A percentile compares a stretch with the other conserved stretches of the same genome.
Conservation (phyloP, 2,888 invertebrate genomes). For the Dermolepida albohirtum region DNA sequence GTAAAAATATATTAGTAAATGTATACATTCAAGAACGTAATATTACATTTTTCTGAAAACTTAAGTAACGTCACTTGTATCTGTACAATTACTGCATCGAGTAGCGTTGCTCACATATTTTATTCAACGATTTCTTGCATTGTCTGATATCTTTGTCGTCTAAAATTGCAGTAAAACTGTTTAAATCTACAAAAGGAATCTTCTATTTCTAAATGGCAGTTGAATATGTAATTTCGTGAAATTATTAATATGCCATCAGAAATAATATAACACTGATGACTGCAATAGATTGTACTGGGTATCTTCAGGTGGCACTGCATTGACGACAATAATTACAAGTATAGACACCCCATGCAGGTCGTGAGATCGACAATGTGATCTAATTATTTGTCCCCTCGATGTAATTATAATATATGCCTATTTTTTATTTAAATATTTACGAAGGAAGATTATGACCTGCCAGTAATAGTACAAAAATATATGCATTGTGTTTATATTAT, state of each 20-base stretch:
- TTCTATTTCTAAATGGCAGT: slow-evolving; percentile 18
- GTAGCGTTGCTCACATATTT: slow-evolving; percentile 13
- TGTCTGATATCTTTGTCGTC: slow-evolving; percentile 21
- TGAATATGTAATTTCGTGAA: slow-evolving; percentile 33
- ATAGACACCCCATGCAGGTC: slow-evolving; percentile 32
- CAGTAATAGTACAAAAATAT: no score
- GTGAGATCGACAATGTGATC: slow-evolving; percentile 36
- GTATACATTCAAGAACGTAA: no score
- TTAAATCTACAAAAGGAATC: slow-evolving; percentile 33
- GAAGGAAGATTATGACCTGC: background rate
- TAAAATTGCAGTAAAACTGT: slow-evolving; percentile 27
- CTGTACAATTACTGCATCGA: slow-evolving; percentile 15
- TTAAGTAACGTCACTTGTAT: background rate
- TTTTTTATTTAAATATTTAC: slow-evolving; percentile 30
- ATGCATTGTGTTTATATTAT: no score
- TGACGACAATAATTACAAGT: slow-evolving; percentile 33
- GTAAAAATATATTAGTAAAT: no score
- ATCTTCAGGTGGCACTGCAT: slow-evolving; percentile 33
- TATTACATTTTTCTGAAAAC: background rate
- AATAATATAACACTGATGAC: slow-evolving; percentile 31
- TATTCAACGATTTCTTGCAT: slow-evolving; percentile 23
- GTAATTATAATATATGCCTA: slow-evolving; percentile 27
- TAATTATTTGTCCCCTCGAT: slow-evolving; percentile 33
- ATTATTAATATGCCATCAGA: slow-evolving; percentile 14
- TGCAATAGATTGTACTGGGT: slow-evolving; percentile 32